These are phyloP conservation scores for Brienomyrus longianalis DNA, from an alignment of 2,113 vertebrate genomes.

Conservation along the genomic window DNA sequence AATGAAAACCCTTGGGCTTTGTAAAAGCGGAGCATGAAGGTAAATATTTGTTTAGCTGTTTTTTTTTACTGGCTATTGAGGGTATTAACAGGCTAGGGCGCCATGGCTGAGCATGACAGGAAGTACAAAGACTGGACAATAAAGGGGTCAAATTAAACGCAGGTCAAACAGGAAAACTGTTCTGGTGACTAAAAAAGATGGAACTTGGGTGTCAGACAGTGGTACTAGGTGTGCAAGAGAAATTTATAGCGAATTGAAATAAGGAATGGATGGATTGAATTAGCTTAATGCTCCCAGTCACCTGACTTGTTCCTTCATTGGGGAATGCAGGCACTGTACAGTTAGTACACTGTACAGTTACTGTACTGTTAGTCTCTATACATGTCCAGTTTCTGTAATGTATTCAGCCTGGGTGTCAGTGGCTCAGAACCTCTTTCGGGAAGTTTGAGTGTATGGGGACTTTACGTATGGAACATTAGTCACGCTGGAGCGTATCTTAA, in stretches of 20 bases:
- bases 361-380: neutral
- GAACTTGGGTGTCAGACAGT: neutral
- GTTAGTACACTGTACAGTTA: too few species aligned
- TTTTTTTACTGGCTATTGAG: neutral
- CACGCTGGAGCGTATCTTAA: neutral
- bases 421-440: neutral
- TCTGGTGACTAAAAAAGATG: neutral
- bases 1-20: conserved; percentile 24
- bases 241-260: neutral
- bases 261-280: neutral
- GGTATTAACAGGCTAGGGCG: neutral
- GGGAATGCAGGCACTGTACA: neutral
- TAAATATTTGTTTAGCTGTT: neutral
- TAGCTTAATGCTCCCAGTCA: neutral
- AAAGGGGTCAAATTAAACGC: neutral
- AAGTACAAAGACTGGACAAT: neutral
- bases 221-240: neutral
- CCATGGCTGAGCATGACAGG: neutral
- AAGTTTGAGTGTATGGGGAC: neutral
- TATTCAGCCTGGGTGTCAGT: neutral
- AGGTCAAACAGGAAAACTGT: neutral
- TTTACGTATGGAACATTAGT: neutral
- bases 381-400: neutral
- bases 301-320: neutral
- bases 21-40: neutral